Percentiles rank a stretch among this genome's conserved stretches.
Conservation (phyloP, 1,140 invertebrate genomes). For the Diuraphis noxia region DNA sequence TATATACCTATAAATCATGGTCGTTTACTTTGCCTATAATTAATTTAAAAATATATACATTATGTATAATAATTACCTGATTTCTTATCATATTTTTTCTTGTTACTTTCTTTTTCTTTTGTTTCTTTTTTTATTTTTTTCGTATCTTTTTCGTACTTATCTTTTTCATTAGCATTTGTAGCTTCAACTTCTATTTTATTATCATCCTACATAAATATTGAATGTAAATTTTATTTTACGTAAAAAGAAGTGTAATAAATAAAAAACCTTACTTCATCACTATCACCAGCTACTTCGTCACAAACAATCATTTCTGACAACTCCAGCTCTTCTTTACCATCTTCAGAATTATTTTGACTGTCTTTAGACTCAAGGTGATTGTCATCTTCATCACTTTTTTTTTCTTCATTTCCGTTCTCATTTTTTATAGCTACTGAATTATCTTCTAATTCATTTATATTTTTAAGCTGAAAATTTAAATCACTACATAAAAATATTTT, state of each 20-base stretch:
- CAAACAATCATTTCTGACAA: constrained; percentile 53
- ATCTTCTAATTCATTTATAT: constrained; percentile 8
- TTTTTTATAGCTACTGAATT: background rate
- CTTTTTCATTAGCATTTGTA: background rate
- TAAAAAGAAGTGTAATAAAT: background rate
- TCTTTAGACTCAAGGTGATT: constrained; percentile 27
- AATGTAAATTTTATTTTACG: background rate
- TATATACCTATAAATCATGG: too few relatives aligned
- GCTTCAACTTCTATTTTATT: constrained; percentile 27
- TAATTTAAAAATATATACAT: background rate
- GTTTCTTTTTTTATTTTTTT: constrained; percentile 37
- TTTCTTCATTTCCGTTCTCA: background rate
- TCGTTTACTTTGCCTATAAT: background rate
- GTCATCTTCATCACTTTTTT: constrained; percentile 11
- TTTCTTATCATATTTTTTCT: constrained; percentile 50
- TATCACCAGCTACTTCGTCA: constrained; percentile 49
- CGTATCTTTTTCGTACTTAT: constrained; percentile 33
- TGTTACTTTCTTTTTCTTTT: constrained; percentile 46
- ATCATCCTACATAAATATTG: constrained; percentile 15
- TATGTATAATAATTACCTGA: constrained; percentile 13
- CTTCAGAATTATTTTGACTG: constrained; percentile 44
- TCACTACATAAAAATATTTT: too few relatives aligned
- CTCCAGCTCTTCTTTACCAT: constrained; percentile 46
- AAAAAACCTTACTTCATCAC: constrained; percentile 33
- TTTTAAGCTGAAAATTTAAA: background rate